Conservation (phyloP, 2,797 vertebrate species). For the Siniperca undulata region DNA sequence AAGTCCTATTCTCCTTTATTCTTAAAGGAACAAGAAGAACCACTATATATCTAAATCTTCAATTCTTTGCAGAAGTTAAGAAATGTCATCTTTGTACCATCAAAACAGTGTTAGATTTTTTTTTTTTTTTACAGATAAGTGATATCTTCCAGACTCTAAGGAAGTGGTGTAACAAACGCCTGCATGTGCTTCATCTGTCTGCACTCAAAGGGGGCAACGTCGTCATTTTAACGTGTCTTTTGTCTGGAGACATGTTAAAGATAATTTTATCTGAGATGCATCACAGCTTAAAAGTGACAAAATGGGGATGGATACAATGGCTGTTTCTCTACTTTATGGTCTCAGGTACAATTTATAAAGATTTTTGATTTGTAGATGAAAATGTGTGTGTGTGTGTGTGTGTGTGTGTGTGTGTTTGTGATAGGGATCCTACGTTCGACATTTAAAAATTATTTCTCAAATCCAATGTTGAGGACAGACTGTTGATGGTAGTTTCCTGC, state of each 20-base stretch:
- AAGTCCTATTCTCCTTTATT: too few relatives aligned
- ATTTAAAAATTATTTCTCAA: neutral
- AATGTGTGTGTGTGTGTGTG: neutral
- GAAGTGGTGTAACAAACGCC: neutral
- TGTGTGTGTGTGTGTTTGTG: neutral
- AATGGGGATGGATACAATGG: slow-evolving; percentile 6
- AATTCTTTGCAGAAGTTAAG: neutral
- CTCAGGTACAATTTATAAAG: slow-evolving; percentile 53
- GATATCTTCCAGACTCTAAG: neutral
- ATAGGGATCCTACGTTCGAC: neutral
- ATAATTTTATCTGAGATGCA: neutral
- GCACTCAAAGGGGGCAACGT: too few relatives aligned
- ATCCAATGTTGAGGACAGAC: neutral
- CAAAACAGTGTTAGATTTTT: neutral
- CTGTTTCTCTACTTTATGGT: slow-evolving; percentile 38
- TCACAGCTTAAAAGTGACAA: neutral
- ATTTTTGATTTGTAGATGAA: neutral
- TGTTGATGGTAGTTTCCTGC: neutral
- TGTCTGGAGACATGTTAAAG: neutral
- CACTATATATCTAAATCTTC: neutral
- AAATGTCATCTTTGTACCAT: neutral
- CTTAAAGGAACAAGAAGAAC: neutral
- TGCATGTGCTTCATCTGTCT: neutral
- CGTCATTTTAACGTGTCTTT: neutral
- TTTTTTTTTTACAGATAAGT: neutral